Conservation (phyloP, 35 echinoderm and acorn worm genomes). For the Heliocidaris tuberculata region DNA sequence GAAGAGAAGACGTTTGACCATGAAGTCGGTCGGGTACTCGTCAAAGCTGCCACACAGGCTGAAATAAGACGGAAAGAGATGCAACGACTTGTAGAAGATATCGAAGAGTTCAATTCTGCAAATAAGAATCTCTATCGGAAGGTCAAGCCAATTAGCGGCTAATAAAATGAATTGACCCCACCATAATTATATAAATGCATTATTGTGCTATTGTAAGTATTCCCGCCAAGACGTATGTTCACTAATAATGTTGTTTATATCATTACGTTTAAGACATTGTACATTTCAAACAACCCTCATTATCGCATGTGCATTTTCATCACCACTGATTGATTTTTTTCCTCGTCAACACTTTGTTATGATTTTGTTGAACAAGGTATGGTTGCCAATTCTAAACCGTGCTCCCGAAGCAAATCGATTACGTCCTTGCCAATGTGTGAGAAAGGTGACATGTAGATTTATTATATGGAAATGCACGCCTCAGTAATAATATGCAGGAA, state of each 20-base stretch:
- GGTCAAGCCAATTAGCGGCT: not conserved
- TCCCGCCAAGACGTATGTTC: not conserved
- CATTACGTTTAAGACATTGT: not conserved
- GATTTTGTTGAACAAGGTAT: not conserved
- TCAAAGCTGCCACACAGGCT: constrained; percentile 45
- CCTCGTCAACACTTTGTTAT: not conserved
- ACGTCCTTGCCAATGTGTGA: not conserved
- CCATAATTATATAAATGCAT: not conserved
- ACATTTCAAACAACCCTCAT: too few relatives aligned
- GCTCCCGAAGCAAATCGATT: not conserved
- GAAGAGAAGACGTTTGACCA: constrained; percentile 53
- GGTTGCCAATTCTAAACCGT: not conserved
- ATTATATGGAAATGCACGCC: not conserved
- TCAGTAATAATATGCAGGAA: not conserved
- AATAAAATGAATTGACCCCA: not conserved
- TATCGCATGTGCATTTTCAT: not conserved
- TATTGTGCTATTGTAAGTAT: not conserved
- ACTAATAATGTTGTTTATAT: not conserved
- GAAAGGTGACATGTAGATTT: not conserved
- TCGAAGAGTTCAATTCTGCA: constrained; percentile 55
- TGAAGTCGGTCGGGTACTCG: constrained; percentile 43
- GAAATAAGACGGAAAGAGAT: constrained; percentile 47
- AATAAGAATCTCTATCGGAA: constrained; percentile 41
- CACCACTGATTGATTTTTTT: not conserved
- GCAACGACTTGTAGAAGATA: constrained; percentile 49